A percentile compares a stretch with the other conserved stretches of the same genome.
Evolutionary conservation across 1,140 invertebrate species (phyloP).

Genomic region (Anoplolepis gracilipes): DNA sequence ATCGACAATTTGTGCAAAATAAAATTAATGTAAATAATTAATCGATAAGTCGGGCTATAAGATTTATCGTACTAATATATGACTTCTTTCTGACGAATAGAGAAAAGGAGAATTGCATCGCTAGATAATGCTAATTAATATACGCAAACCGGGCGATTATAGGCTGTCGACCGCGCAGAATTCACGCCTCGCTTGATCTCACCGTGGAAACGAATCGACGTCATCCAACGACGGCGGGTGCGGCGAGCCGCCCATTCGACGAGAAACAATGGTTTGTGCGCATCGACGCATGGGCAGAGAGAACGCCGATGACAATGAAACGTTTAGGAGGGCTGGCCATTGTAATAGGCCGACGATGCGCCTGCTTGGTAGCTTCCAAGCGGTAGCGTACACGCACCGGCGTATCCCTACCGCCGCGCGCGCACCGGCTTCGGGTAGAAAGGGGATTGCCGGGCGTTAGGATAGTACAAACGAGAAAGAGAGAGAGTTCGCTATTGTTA

Average conservation of each 20-base stretch:
- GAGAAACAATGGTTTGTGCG: conserved; percentile 84
- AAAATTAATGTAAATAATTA: conserved; percentile 30
- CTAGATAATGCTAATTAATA: conserved; percentile 24
- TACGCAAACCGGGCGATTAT: background rate
- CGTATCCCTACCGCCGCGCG: conserved; percentile 67
- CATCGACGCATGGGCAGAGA: conserved; percentile 85
- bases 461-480: conserved; percentile 42
- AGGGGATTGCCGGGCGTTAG: conserved; percentile 33
- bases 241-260: conserved; percentile 75
- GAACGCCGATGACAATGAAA: conserved; percentile 82
- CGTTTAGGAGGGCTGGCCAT: conserved; percentile 83
- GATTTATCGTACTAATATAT: background rate
- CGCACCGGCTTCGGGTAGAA: conserved; percentile 48
- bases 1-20: background rate
- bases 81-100: background rate
- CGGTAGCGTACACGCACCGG: conserved; percentile 56
- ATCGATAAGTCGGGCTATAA: background rate
- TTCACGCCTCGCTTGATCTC: conserved; percentile 23
- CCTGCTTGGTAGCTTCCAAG: conserved; percentile 81
- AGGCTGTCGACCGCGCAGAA: conserved; percentile 10
- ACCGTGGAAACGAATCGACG: conserved; percentile 22
- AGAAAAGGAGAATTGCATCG: background rate
- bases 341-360: conserved; percentile 84
- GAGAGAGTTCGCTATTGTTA: conserved; percentile 70
- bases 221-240: conserved; percentile 50